These are phyloP conservation scores for Neoitamus cyanurus DNA, from an alignment of 2,888 invertebrate species.

Conservation along the genomic window DNA sequence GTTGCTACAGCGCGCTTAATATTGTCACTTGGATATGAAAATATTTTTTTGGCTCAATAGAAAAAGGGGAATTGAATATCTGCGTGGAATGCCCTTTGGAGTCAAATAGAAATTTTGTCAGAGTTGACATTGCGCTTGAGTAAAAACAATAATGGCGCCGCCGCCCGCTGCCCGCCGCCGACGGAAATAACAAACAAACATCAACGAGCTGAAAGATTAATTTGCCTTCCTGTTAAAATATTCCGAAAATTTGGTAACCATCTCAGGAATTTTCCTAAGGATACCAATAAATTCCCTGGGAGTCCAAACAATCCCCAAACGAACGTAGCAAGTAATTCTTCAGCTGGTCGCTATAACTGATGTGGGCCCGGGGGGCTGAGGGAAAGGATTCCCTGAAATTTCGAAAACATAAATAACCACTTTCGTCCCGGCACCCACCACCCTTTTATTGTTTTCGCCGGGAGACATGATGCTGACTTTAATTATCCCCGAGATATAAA, in stretches of 20 bases:
- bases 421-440: background rate
- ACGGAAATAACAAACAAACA: background rate
- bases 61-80: background rate
- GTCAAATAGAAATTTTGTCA: background rate
- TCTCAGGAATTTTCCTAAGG: background rate
- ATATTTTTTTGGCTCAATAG: background rate
- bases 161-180: background rate
- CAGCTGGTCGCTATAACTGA: background rate
- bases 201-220: background rate
- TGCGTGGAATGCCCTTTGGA: background rate
- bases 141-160: background rate
- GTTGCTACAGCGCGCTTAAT: no score
- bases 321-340: background rate
- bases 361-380: background rate
- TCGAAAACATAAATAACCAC: background rate
- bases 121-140: background rate
- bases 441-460: conserved; percentile 16
- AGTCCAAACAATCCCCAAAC: background rate
- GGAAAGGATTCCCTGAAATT: background rate
- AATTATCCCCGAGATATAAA: background rate
- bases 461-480: conserved; percentile 11
- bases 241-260: background rate
- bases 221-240: background rate
- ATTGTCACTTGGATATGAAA: no score
- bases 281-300: background rate